A percentile compares a stretch with the other conserved stretches of the same genome.
Conservation (phyloP, 2,113 vertebrate genomes). For the Chionomys nivalis region DNA sequence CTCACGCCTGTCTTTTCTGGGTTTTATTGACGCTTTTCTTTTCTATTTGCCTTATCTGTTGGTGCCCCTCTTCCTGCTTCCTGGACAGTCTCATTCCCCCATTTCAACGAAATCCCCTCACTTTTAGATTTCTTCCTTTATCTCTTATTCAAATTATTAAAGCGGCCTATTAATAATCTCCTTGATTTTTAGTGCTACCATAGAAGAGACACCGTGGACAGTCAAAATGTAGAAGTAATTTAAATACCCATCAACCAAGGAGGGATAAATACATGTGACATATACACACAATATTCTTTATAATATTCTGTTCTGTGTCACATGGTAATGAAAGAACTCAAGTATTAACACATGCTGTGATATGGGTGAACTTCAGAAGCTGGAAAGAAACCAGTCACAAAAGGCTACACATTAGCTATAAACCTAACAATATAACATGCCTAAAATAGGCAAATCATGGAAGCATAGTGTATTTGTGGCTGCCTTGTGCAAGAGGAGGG, state of each 20-base stretch:
- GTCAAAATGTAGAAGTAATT: background rate
- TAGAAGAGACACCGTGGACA: background rate
- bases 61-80: background rate
- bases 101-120: background rate
- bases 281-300: background rate
- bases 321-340: background rate
- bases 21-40: background rate
- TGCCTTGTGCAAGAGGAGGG: too few species aligned
- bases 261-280: background rate
- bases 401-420: background rate
- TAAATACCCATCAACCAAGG: background rate
- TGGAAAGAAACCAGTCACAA: background rate
- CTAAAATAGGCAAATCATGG: background rate
- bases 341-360: background rate
- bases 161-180: background rate
- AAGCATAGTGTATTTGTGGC: background rate
- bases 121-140: background rate
- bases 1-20: background rate
- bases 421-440: background rate
- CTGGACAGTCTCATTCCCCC: background rate
- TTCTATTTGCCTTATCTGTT: background rate
- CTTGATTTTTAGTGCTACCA: background rate
- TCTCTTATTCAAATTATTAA: background rate
- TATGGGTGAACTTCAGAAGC: background rate
- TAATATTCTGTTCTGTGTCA: too few species aligned